Conservation (phyloP, 2,888 invertebrate genomes). For the Tipula helvola region DNA sequence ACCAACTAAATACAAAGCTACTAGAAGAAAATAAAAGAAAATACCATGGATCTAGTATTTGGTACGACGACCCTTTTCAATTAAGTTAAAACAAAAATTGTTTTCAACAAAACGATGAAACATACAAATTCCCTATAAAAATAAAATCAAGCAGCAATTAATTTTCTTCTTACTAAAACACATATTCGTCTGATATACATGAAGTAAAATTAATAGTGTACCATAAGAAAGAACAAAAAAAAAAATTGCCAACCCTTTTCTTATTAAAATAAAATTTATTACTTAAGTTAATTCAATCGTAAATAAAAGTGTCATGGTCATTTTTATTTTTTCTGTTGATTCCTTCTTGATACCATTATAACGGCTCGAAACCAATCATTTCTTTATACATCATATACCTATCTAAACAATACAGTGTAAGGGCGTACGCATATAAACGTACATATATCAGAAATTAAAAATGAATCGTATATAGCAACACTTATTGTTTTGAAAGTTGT, state of each 20-base stretch:
- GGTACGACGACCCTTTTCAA: not conserved
- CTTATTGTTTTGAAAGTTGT: not conserved
- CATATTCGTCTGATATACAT: not conserved
- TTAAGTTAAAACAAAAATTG: not conserved
- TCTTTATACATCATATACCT: not conserved
- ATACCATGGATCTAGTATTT: not conserved
- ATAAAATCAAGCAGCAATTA: not conserved
- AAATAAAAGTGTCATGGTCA: not conserved
- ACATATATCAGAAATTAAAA: not conserved
- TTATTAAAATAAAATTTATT: not conserved
- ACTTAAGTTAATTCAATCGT: not conserved
- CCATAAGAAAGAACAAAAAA: not conserved
- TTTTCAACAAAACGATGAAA: not conserved
- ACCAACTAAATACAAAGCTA: not conserved
- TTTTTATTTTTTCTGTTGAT: not conserved
- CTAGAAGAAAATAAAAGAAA: not conserved
- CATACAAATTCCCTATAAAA: not conserved
- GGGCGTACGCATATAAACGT: not conserved
- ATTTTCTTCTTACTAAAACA: not conserved
- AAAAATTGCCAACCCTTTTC: not conserved
- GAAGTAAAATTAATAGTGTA: not conserved
- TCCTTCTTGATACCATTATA: not conserved
- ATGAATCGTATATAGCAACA: not conserved
- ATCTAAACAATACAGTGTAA: not conserved
- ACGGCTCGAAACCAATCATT: not conserved